phyloP scores from a whole-genome alignment of 2,888 invertebrate genomes.

The Tachystola acroxantha region DNA sequence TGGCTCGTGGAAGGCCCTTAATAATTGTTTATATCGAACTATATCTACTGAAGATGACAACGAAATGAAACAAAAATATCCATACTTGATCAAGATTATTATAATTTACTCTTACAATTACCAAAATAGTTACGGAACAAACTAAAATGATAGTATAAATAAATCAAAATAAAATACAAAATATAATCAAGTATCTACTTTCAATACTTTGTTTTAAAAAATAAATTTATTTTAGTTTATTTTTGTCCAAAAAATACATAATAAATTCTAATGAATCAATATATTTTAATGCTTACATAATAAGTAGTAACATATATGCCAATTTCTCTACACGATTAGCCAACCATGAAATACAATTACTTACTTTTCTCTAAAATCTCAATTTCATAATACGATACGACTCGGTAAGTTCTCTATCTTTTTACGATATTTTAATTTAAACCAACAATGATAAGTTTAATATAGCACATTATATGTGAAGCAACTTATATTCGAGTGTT shows the following conservation, averaged over 20 bases:
- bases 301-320: background rate
- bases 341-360: conserved; percentile 2
- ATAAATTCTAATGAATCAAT: background rate
- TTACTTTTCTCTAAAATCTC: conserved; percentile 7
- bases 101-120: conserved; percentile 41
- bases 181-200: conserved; percentile 2
- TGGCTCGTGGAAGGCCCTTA: no score
- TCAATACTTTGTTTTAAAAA: conserved; percentile 1
- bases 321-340: conserved; percentile 8
- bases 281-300: conserved; percentile 1
- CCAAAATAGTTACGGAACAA: conserved; percentile 31
- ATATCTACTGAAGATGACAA: no score
- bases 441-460: conserved; percentile 6
- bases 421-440: no score
- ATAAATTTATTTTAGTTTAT: background rate
- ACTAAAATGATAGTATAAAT: conserved; percentile 17
- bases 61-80: conserved; percentile 22
- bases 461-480: conserved; percentile 9
- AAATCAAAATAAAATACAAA: conserved; percentile 5
- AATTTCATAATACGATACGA: conserved; percentile 7
- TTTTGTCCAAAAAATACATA: background rate
- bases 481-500: conserved; percentile 11
- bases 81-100: conserved; percentile 35
- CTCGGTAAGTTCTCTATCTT: no score
- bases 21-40: no score